A percentile compares a stretch with the other conserved stretches of the same genome.
phyloP scores from a whole-genome alignment of 2,888 invertebrate genomes.

The Deilephila porcellus region DNA sequence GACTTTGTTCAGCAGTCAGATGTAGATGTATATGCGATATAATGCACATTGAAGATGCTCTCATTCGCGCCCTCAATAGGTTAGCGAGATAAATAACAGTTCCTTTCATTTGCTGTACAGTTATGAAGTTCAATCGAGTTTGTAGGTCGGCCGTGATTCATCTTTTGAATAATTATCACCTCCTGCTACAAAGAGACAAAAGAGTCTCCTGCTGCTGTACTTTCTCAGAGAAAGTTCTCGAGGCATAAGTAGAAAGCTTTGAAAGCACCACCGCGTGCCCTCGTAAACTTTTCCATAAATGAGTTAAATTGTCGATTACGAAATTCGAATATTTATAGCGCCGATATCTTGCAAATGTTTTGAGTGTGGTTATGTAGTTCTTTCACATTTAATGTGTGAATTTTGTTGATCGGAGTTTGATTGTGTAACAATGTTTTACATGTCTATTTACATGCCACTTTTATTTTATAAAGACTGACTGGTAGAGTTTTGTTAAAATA shows the following conservation, averaged over 20 bases:
- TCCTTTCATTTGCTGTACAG: not conserved
- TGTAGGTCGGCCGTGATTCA: conserved; percentile 20
- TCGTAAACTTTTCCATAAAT: conserved; percentile 17
- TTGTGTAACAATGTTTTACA: not conserved
- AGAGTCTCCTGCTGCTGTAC: conserved; percentile 35
- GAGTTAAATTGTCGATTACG: conserved; percentile 15
- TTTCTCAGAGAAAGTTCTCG: conserved; percentile 48
- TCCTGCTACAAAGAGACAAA: conserved; percentile 28
- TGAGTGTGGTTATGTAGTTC: not conserved
- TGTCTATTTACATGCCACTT: too few relatives aligned
- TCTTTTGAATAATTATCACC: conserved; percentile 25
- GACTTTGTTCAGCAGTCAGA: not conserved
- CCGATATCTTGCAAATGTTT: not conserved
- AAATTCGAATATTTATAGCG: not conserved
- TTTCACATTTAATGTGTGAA: not conserved
- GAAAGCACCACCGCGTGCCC: conserved; percentile 23
- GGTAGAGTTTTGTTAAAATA: too few relatives aligned
- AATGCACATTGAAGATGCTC: not conserved
- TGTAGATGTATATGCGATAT: not conserved
- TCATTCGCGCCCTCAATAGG: not conserved
- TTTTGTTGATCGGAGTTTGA: not conserved
- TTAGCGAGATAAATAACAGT: not conserved
- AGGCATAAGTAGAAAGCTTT: conserved; percentile 38
- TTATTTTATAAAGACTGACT: too few relatives aligned
- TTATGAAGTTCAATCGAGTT: not conserved